Evolutionary conservation across 2,888 invertebrate genomes (phyloP).

Genomic region (Patella ulyssiponensis): DNA sequence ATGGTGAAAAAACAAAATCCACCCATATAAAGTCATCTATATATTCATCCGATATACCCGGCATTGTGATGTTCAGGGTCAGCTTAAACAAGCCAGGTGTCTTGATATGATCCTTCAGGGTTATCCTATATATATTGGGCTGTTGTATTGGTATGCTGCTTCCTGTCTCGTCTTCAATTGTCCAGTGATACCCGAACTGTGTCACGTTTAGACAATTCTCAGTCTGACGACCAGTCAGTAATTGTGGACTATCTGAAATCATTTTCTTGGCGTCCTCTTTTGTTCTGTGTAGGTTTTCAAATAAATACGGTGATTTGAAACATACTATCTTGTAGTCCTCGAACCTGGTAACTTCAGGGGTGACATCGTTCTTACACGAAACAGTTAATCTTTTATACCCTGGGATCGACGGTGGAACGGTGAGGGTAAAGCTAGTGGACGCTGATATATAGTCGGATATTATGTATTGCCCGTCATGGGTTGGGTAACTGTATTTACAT

Average conservation of each 20-base stretch:
- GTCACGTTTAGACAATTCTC: background rate
- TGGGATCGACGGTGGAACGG: background rate
- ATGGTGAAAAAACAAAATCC: conserved; percentile 4
- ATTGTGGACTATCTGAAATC: background rate
- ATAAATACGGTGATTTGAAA: background rate
- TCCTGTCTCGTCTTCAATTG: background rate
- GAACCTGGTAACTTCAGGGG: background rate
- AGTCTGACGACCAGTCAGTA: background rate
- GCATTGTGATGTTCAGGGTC: background rate
- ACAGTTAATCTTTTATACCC: background rate
- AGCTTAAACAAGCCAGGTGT: background rate
- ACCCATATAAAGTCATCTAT: background rate
- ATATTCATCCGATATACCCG: background rate
- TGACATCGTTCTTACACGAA: background rate
- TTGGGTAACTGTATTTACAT: background rate
- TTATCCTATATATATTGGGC: background rate
- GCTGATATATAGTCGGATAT: background rate
- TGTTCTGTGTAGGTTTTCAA: background rate
- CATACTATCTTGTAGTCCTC: background rate
- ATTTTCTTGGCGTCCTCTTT: background rate
- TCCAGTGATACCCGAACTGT: background rate
- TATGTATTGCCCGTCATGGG: no score
- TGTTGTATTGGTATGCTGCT: background rate
- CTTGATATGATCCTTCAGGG: background rate
- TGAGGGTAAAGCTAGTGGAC: background rate